Conservation (phyloP, 2,888 invertebrate species). For the Ormyrus nitidulus region DNA sequence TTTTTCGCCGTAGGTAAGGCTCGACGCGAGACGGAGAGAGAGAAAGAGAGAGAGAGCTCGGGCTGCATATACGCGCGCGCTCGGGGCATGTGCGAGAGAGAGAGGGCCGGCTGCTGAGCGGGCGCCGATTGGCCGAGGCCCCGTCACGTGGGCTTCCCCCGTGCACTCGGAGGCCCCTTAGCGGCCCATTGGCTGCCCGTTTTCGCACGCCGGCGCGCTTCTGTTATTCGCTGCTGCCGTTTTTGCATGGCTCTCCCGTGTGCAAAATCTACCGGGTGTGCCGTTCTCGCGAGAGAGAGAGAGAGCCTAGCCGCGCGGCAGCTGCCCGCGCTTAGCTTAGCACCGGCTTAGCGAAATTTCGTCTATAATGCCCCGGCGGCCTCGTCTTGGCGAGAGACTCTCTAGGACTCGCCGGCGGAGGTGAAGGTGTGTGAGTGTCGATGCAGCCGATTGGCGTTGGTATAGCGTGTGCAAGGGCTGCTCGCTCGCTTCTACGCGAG, state of each 20-base stretch:
- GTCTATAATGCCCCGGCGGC: neutral
- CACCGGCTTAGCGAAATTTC: conserved; percentile 30
- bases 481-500: neutral
- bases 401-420: neutral
- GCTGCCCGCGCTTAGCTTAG: conserved; percentile 23
- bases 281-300: neutral
- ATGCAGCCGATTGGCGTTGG: neutral
- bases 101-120: conserved; percentile 4
- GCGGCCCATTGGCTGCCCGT: conserved; percentile 49
- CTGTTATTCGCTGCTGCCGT: conserved; percentile 20
- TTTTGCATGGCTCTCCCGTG: conserved; percentile 1
- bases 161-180: conserved; percentile 30
- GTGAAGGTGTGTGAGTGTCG: neutral
- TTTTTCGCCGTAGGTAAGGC: conserved; percentile 31
- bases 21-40: neutral
- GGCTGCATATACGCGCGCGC: too few species aligned
- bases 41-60: neutral
- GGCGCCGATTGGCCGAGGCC: conserved; percentile 28
- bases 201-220: conserved; percentile 41
- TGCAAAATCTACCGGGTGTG: conserved; percentile 45
- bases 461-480: neutral
- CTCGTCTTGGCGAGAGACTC: neutral
- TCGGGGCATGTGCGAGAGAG: neutral
- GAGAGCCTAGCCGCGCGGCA: neutral
- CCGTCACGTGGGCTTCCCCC: conserved; percentile 49